Base-by-base conservation (phyloP, 2,113 vertebrate genomes). In the Oreotrochilus melanogaster region DNA sequence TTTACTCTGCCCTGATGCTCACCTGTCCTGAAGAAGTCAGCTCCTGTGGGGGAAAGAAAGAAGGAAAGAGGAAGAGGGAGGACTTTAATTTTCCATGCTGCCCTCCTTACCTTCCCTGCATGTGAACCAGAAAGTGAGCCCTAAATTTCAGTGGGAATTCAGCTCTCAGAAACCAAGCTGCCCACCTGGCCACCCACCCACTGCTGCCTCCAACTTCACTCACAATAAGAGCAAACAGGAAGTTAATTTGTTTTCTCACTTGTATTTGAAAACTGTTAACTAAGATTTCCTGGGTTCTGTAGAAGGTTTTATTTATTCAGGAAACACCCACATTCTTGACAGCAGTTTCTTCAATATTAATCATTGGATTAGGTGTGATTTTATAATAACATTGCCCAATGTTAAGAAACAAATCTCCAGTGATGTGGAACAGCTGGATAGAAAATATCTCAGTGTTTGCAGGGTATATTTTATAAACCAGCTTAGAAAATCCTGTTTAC, bases 361-460 rank as follows among this genome's bases (percentile, higher is more conserved):
- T 92, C 48, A 74, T 43, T 88, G 51, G 3, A 37, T 51, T 71
- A 86, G 37, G 62, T 92, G 91, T 73, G 92, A 71, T 81, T 94
- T 94, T 75, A 71, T 89, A 95, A 87, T 54, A 62, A 24, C 60
- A 53, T 85, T 88, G 54, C 73, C 71, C 23, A 60, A 18, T 47
- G 74, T 78, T 92, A 92, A 88, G 79, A 91, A 97, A 92, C 37
- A 88, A 80, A 88, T 94, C 65, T 84, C 84, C 31, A 84, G 22
- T 35, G 69, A 86, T 0, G 0, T 47, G 51, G 43, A 91, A 75
- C 74, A 93, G 47, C 56, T 94, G 87, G 45, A 70, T 47, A 86
- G 79, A 88, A 91, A 86, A 56, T n/a, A 71, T 86, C 66, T 90
- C 64, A n/a, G 11, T 39, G 43, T 88, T 84, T 95, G 39, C 57